Base-by-base conservation (phyloP, 1,140 invertebrate species). In the Eumeta japonica region DNA sequence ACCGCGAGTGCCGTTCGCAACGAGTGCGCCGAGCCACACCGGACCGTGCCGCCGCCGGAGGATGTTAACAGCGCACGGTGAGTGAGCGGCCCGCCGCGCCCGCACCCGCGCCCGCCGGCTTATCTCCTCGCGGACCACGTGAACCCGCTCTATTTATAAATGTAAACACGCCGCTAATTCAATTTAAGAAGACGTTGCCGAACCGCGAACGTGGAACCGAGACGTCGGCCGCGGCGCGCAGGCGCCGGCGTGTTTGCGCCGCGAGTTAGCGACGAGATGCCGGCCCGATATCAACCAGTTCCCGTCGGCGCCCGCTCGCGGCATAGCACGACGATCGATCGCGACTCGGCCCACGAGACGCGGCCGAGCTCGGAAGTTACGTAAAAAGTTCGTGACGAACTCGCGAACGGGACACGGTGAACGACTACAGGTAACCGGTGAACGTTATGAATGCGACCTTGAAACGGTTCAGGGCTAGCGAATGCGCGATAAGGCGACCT, bases 61-160 rank as follows among this genome's bases (percentile, higher is more conserved):
- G 65, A 73, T 73, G 68, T 70, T 73, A 73, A 68, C 68, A 73
- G 68, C 65, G 52, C 58, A 66, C 68, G 68, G 68, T 73, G 57
- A 73, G 68, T 73, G 57, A 54, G 49, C 45, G 47, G n/a, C n/a
- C 44, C 12, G 46, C 41, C 48, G 41, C 57, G 49, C 52, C 61
- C 57, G 45, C 48, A 52, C 42, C 45, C 55, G 50, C 53, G 59
- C 56, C 43, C 49, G 51, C 43, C 46, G 53, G 49, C 62, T 65
- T 66, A 63, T 66, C 63, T 61, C 46, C 42, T 36, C 44, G 37
- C 53, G 54, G 53, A 62, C 64, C 68, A 73, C 68, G 66, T 73
- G 68, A 73, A 70, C 56, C 49, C 55, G 56, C 62, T 62, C 65
- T 60, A 63, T 68, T 65, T 70, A 67, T 66, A 62, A 66, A 73